phyloP scores from a whole-genome alignment of 2,888 invertebrate genomes.

The Drosophila colorata region DNA sequence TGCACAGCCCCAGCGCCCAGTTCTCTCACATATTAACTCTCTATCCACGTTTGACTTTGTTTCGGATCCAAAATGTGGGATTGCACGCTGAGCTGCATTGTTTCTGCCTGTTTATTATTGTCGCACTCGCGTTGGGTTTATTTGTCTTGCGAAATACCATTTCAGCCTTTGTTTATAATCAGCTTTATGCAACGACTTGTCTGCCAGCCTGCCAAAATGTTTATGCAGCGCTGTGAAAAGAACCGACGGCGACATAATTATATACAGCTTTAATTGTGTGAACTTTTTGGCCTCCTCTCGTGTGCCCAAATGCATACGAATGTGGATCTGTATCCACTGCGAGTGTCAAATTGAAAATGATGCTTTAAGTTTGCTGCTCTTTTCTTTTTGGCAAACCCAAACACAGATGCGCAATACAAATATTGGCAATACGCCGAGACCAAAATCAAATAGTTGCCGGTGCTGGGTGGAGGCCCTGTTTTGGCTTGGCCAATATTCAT shows the following conservation, averaged over 20 bases:
- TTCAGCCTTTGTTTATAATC: constrained; percentile 63
- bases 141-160: constrained; percentile 57
- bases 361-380: constrained; percentile 49
- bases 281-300: constrained; percentile 16
- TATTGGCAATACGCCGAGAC: constrained; percentile 77
- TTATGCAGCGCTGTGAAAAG: constrained; percentile 25
- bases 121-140: constrained; percentile 43
- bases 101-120: constrained; percentile 50
- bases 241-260: constrained; percentile 11
- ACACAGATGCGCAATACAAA: constrained; percentile 64
- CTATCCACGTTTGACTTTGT: background rate
- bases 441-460: constrained; percentile 74
- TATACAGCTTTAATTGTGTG: constrained; percentile 37
- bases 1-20: background rate
- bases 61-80: constrained; percentile 5
- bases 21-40: constrained; percentile 21
- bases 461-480: too few relatives aligned
- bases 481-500: constrained; percentile 65
- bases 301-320: background rate
- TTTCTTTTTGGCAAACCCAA: constrained; percentile 25
- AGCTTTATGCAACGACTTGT: constrained; percentile 30
- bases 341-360: constrained; percentile 62
- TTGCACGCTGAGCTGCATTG: constrained; percentile 32
- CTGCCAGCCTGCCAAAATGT: constrained; percentile 30
- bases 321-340: background rate